Evolutionary conservation across 2,888 invertebrate genomes (phyloP).

Genomic region (Cordilura impudica): DNA sequence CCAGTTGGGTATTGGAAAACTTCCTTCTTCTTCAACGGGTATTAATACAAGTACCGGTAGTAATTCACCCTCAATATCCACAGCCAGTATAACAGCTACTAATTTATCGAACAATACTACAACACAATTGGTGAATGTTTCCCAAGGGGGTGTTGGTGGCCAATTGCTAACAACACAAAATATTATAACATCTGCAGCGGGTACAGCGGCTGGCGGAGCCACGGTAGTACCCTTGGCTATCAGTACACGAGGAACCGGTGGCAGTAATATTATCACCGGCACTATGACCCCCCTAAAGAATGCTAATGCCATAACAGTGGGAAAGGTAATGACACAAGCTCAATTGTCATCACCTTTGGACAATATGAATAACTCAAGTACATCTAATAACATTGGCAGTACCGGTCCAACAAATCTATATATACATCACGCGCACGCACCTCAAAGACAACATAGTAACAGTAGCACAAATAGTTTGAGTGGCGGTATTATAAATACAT

Average conservation of each 20-base stretch:
- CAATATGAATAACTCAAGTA: slow-evolving; percentile 24
- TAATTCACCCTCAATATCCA: slow-evolving; percentile 58
- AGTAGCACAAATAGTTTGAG: slow-evolving; percentile 60
- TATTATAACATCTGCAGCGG: slow-evolving; percentile 63
- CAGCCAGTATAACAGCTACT: slow-evolving; percentile 64
- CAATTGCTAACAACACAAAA: slow-evolving; percentile 70
- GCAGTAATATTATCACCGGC: slow-evolving; percentile 74
- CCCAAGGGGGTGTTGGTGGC: slow-evolving; percentile 64
- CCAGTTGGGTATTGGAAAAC: slow-evolving; percentile 74
- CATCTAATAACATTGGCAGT: slow-evolving; percentile 37
- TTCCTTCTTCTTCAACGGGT: slow-evolving; percentile 66
- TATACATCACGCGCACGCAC: slow-evolving; percentile 68
- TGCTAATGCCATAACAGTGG: slow-evolving; percentile 74
- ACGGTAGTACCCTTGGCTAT: slow-evolving; percentile 76
- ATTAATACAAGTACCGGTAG: slow-evolving; percentile 39
- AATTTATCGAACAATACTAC: slow-evolving; percentile 66
- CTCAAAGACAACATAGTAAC: slow-evolving; percentile 67
- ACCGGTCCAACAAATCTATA: slow-evolving; percentile 69
- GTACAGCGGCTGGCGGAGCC: slow-evolving; percentile 70
- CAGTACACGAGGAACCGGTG: slow-evolving; percentile 69
- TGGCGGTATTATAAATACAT: slow-evolving; percentile 27
- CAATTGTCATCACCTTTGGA: slow-evolving; percentile 60
- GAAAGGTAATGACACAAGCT: slow-evolving; percentile 75
- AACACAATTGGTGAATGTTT: slow-evolving; percentile 71
- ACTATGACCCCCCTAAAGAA: slow-evolving; percentile 76